Base-by-base conservation (phyloP, 1,140 invertebrate species). In the Cataglyphis hispanica region DNA sequence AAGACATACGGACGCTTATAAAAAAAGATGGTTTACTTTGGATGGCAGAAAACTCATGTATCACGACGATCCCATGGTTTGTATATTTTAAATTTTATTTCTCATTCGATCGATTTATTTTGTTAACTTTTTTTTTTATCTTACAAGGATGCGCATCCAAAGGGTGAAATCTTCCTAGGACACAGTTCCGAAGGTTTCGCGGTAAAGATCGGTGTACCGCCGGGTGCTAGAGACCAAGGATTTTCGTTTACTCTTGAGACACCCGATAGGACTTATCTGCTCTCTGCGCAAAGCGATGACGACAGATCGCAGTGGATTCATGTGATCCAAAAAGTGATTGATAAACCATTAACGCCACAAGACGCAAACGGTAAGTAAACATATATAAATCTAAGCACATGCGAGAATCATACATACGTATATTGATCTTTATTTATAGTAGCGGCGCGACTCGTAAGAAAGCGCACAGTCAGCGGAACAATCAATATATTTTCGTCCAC, bases 1-100 rank as follows among this genome's bases (percentile, higher is more conserved):
- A 0, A 95, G 96, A 84, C 95, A 96, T 6, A 96, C 96, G 19
- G 98, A 98, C 92, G 97, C 97, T 1, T 98, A 98, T 91, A 97
- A 97, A 89, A 97, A 97, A 91, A 94, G 98, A 61, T 99, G 98
- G 98, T 98, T 98, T 91, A 98, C 98, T 0, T 93, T 99, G n/a
- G 98, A 98, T 91, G 97, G 97, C 87, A 96, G 98, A 72, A 98
- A 98, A 94, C 95, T 99, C 2, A 98, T 98, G 98, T 99, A 98
- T 91, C 97, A 98, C 90, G 97, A 98, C 92, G 98, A 98, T 93
- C 97, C 98, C 43, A 93, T 97, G 95, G 97, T 97, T 34, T 8
- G 50, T 63, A 81, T 10, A 1, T 10, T 22, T 64, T 58, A 43
- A 77, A 2, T 19, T 63, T 22, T 81, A 63, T 8, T 67, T 72